phyloP scores from a whole-genome alignment of 2,888 invertebrate species.

The Drosophila silvestris region DNA sequence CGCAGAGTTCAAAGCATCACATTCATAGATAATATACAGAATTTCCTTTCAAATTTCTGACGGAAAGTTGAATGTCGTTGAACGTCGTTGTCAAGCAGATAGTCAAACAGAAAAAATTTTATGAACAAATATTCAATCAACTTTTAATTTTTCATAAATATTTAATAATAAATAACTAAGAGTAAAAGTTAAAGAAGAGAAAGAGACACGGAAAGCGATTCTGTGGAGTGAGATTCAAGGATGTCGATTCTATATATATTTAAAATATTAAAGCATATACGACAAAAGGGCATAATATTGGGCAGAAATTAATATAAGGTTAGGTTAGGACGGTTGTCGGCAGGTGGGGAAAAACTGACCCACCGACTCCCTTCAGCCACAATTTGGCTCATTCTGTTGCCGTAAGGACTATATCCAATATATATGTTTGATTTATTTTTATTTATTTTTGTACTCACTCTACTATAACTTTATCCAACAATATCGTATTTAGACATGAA shows the following conservation, averaged over 20 bases:
- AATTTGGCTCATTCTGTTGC: background rate
- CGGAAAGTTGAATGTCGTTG: constrained; percentile 36
- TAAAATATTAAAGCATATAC: background rate
- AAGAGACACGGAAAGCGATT: constrained; percentile 19
- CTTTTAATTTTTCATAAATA: constrained; percentile 36
- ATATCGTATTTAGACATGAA: background rate
- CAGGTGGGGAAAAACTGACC: background rate
- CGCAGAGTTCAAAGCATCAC: constrained; percentile 78
- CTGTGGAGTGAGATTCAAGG: background rate
- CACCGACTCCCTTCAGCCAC: background rate
- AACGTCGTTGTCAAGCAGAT: background rate
- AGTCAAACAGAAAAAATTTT: constrained; percentile 41
- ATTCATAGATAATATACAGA: constrained; percentile 71
- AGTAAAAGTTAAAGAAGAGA: constrained; percentile 28
- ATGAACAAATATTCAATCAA: constrained; percentile 35
- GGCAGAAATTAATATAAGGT: background rate
- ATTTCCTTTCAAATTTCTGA: constrained; percentile 77
- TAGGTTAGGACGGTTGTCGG: background rate
- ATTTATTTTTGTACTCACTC: too few relatives aligned
- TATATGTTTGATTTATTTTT: too few relatives aligned
- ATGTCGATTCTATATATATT: background rate
- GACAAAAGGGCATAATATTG: background rate
- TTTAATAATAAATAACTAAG: background rate
- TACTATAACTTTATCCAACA: background rate
- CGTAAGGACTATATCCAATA: background rate